These are phyloP conservation scores for Vanacampus margaritifer DNA, from an alignment of 2,113 vertebrate species.

Conservation along the genomic window DNA sequence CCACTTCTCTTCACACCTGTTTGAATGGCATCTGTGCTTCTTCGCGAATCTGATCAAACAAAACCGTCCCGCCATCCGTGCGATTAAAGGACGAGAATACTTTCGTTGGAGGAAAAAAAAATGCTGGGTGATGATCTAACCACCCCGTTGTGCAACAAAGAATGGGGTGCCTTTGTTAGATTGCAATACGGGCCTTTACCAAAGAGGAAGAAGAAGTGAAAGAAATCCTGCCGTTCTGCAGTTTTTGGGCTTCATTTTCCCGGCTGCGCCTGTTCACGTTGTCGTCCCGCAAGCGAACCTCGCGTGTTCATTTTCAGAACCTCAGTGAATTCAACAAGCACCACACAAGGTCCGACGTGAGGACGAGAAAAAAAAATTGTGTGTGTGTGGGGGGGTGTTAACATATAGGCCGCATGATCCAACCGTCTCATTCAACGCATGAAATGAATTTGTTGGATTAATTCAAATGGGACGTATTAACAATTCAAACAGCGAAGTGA, in stretches of 20 bases:
- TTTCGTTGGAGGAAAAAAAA: too few species aligned
- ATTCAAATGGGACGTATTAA: background rate
- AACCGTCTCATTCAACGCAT: background rate
- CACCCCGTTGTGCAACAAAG: constrained; percentile 4
- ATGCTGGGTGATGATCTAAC: background rate
- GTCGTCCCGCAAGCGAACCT: background rate
- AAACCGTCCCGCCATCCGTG: background rate
- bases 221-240: background rate
- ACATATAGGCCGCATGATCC: too few species aligned
- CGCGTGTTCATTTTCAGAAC: constrained; percentile 9
- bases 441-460: background rate
- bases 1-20: constrained; percentile 81
- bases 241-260: background rate
- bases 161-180: background rate
- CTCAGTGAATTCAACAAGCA: background rate
- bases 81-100: too few species aligned
- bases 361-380: too few species aligned
- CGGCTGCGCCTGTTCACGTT: background rate
- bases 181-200: background rate
- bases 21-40: constrained; percentile 66
- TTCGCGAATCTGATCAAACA: background rate
- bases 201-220: background rate
- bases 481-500: background rate
- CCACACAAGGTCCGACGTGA: constrained; percentile 54
- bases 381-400: too few species aligned